Base-by-base conservation (phyloP, 2,888 invertebrate genomes). In the Ichneumoninae sp. region DNA sequence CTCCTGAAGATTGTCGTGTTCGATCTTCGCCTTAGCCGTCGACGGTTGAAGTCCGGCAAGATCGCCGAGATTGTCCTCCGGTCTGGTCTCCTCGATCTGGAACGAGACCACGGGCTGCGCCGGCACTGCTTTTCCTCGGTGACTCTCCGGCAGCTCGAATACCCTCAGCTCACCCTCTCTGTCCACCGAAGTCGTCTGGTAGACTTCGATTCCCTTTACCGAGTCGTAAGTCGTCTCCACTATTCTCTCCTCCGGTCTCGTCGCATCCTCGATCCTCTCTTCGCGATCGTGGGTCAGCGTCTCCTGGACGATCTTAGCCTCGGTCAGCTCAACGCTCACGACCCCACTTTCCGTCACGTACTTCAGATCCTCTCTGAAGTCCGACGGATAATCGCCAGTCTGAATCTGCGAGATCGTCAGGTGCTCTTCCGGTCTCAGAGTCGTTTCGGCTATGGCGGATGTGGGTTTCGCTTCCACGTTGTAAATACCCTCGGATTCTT, bases 221-320 rank as follows among this genome's bases (percentile, higher is more conserved):
- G 96, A 95, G 87, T 95, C 95, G 81, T 95, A 94, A 1, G 94
- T 94, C 33, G 95, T 92, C n/a, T 95, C 94, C 0, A 94, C 92
- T 26, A 90, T 91, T 50, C 92, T 92, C 63, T 92, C 87, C 81
- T 94, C 93, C 1, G 94, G 94, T 85, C 91, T 90, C 47, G 89
- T 89, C 57, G 89, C 83, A 36, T 94, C 91, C 77, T 94, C 94
- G 69, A 93, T 89, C 4, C 89, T 89, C 1, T 89, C 93, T 94
- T 97, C 97, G 88, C 95, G 95, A 89, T 98, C 97, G 85, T 96
- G 96, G 19, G 95, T 91, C 26, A 95, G 89, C 3, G 96, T 95
- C 88, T 95, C 94, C 10, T 95, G 95, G 47, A 97, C 92, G 89
- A 96, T 95, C 91, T 96, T 96, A 1, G 96, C 96, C 92, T 95